These are phyloP conservation scores for Choristoneura rosaceana DNA, from an alignment of 2,888 invertebrate genomes.

Conservation along the genomic window DNA sequence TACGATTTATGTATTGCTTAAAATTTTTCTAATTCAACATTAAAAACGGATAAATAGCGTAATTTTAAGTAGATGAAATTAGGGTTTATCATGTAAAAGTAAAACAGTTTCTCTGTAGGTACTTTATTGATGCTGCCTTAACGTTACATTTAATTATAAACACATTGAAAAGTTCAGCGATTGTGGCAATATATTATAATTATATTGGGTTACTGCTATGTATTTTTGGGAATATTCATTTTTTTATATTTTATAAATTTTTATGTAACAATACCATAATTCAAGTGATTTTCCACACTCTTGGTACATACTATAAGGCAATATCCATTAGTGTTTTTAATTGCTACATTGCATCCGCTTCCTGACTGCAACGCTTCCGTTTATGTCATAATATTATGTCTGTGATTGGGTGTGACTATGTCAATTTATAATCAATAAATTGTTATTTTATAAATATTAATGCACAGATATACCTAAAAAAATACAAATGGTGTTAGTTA, in stretches of 20 bases:
- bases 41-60: too few relatives aligned
- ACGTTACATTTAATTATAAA: too few relatives aligned
- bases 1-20: too few relatives aligned
- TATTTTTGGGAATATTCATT: neutral
- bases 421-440: constrained; percentile 14
- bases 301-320: constrained; percentile 34
- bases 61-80: too few relatives aligned
- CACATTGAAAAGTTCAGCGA: too few relatives aligned
- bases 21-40: too few relatives aligned
- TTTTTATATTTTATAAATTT: neutral
- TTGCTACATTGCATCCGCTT: constrained; percentile 52
- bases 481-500: too few relatives aligned
- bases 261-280: neutral
- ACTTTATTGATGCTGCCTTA: too few relatives aligned
- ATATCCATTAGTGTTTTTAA: constrained; percentile 47
- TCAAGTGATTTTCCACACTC: constrained; percentile 19
- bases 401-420: constrained; percentile 20
- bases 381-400: constrained; percentile 27
- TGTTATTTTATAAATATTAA: neutral
- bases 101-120: too few relatives aligned
- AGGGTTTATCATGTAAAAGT: too few relatives aligned
- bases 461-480: too few relatives aligned
- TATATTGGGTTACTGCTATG: neutral
- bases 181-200: too few relatives aligned
- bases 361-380: constrained; percentile 50